phyloP scores from a whole-genome alignment of 1,140 invertebrate species.

The Drosophila ambigua region DNA sequence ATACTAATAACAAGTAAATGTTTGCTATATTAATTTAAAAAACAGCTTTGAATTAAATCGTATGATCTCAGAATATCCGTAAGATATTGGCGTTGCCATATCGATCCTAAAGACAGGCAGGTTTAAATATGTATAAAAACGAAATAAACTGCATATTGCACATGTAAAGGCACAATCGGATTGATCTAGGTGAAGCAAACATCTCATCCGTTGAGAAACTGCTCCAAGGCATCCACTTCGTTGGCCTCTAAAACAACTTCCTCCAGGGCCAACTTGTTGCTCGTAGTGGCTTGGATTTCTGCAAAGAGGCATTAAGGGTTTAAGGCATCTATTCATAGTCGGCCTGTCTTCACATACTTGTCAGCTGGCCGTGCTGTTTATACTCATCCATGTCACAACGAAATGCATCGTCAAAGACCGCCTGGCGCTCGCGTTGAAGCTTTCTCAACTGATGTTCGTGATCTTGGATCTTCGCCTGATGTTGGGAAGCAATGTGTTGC shows the following conservation, averaged over 20 bases:
- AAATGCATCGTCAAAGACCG: conserved; percentile 88
- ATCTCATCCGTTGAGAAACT: conserved; percentile 85
- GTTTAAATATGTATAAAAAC: conserved; percentile 10
- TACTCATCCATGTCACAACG: conserved; percentile 87
- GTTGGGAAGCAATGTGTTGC: conserved; percentile 86
- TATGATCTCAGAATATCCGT: too few relatives aligned
- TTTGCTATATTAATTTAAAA: too few relatives aligned
- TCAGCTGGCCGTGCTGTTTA: conserved; percentile 86
- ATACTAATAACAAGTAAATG: too few relatives aligned
- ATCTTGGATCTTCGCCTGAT: conserved; percentile 86
- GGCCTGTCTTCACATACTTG: conserved; percentile 83
- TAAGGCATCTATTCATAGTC: neutral
- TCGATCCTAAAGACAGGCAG: too few relatives aligned
- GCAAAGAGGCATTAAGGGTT: neutral
- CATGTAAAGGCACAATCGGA: conserved; percentile 38
- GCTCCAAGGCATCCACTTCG: conserved; percentile 84
- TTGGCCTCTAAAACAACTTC: conserved; percentile 85
- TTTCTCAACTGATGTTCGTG: conserved; percentile 85
- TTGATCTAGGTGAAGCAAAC: neutral
- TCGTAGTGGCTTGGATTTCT: conserved; percentile 52
- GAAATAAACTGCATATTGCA: conserved; percentile 41
- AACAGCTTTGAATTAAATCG: too few relatives aligned
- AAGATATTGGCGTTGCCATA: too few relatives aligned
- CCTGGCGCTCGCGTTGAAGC: conserved; percentile 87
- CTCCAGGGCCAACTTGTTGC: conserved; percentile 83